Conservation (phyloP, 2,797 vertebrate genomes). For the Hippocampus kuda region DNA sequence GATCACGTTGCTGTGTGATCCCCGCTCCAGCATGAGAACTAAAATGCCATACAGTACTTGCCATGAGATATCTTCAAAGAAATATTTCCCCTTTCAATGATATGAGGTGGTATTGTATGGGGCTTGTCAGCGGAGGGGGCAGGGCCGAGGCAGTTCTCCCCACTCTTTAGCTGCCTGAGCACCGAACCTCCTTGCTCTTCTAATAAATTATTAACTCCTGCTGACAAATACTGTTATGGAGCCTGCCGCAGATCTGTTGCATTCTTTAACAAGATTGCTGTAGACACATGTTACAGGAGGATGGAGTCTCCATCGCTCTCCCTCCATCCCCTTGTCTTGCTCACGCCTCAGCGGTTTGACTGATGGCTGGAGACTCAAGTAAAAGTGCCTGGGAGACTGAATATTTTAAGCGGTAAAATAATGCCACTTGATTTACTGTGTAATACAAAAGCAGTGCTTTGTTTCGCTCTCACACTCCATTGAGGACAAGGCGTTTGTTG, state of each 20-base stretch:
- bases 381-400: slow-evolving; percentile 93
- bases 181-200: slow-evolving; percentile 62
- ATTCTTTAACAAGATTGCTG: slow-evolving; percentile 97
- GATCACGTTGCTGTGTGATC: slow-evolving; percentile 40
- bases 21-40: slow-evolving; percentile 36
- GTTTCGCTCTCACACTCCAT: slow-evolving; percentile 65
- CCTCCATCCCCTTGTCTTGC: slow-evolving; percentile 50
- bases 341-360: slow-evolving; percentile 95
- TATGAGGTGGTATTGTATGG: slow-evolving; percentile 56
- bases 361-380: slow-evolving; percentile 89
- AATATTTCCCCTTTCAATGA: slow-evolving; percentile 51
- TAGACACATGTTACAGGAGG: slow-evolving; percentile 94
- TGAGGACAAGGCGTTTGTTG: slow-evolving; percentile 67
- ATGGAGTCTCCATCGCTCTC: slow-evolving; percentile 75
- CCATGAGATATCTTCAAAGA: slow-evolving; percentile 56
- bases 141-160: slow-evolving; percentile 46
- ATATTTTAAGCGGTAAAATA: slow-evolving; percentile 96
- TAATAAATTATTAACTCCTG: slow-evolving; percentile 80
- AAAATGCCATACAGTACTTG: slow-evolving; percentile 33
- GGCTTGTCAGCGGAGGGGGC: slow-evolving; percentile 54
- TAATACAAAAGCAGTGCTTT: slow-evolving; percentile 74
- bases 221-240: slow-evolving; percentile 79
- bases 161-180: slow-evolving; percentile 64
- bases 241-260: slow-evolving; percentile 73
- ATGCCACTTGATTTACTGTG: slow-evolving; percentile 98